Base-by-base conservation (phyloP, 2,113 vertebrate species). In the Petroica traversi region DNA sequence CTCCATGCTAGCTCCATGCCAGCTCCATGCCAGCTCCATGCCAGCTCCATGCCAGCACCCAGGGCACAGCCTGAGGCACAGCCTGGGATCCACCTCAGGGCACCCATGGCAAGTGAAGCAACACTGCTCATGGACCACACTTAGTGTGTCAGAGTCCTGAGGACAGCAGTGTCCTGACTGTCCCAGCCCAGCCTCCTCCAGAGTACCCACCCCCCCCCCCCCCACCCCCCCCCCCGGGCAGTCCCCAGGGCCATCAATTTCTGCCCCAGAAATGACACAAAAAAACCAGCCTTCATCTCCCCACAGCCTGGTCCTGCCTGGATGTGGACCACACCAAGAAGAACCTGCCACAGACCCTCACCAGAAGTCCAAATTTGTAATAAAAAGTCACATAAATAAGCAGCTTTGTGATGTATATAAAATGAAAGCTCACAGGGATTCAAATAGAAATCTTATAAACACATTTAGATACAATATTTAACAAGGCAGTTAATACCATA, bases 281-380 rank as follows among this genome's bases (percentile, higher is more conserved):
- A 25, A 83, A 19, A 52, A 11, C 6, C 2, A 2, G 9, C 28
- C 64, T 69, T 41, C 57, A 68, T 49, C 14, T 73, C 26, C 69
- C 9, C 28, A 34, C 51, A 78, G 20, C 12, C 7, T 4, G 1
- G 28, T 8, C 28, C 31, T 63, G 34, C 22, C 19, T 5, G 0
- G 24, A 28, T 0, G 0, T 14, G 8, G 20, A 43, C 8, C 48
- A 23, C 2, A 0, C 11, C 33, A 62, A n/a, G 51, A 79, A 63
- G 51, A 67, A 55, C 14, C 14, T 36, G 17, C 4, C 34, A 59
- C 54, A 55, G 14, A 45, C 19, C 7, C 19, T 41, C 34, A 54
- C 3, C 23, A 34, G 25, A 61, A 26, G 4, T 25, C 34, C 45
- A 16, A 24, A 64, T 51, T 79, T 52, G 8, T 77, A 52, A 86